Base-by-base conservation (phyloP, 2,888 invertebrate species). In the Rhamphomyia laevipes region DNA sequence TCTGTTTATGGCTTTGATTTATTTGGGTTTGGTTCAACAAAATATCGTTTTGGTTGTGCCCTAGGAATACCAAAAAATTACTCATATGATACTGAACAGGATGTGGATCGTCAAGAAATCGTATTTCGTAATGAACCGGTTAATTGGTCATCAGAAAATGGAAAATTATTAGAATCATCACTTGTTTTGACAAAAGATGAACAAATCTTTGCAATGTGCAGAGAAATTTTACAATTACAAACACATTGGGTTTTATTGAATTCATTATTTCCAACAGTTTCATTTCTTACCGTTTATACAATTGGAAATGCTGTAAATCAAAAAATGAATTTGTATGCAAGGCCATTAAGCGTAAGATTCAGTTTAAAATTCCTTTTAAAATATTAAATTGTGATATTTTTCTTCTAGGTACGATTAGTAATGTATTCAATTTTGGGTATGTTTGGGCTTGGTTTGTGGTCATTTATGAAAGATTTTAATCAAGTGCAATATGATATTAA, bases 31-130 rank as follows among this genome's bases (percentile, higher is more conserved):
- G 77, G 78, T 18, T 74, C 74, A 49, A 68, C 72, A 5, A 73
- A 70, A 55, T 74, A 73, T 43, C 73, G 66, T 46, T 78, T 66
- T 68, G 89, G 89, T 13, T 78, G 74, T 16, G 69, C 77, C 37
- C 63, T 91, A 54, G 91, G 90, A 5, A 72, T 91, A 42, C 91
- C 91, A 15, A 70, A 74, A 0, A 83, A 82, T 63, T 90, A 82
- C 63, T 67, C 68, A 0, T 87, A 82, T 61, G 71, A 72, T 46
- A 70, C 72, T 16, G 53, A 67, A 15, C 66, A 68, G 2, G 76
- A 80, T 49, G 66, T 86, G 38, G 74, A 83, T 54, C 75, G 73
- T 51, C 64, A 72, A 45, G 70, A 75, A 45, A 76, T 88, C 53
- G 72, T 73, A 61, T 74, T 84, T n/a, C 74, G 77, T 42, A 74